Evolutionary conservation across 1,140 invertebrate species (phyloP), one percentile per base, ranked within the genome.

Genomic region (Sycophaga agraensis): DNA sequence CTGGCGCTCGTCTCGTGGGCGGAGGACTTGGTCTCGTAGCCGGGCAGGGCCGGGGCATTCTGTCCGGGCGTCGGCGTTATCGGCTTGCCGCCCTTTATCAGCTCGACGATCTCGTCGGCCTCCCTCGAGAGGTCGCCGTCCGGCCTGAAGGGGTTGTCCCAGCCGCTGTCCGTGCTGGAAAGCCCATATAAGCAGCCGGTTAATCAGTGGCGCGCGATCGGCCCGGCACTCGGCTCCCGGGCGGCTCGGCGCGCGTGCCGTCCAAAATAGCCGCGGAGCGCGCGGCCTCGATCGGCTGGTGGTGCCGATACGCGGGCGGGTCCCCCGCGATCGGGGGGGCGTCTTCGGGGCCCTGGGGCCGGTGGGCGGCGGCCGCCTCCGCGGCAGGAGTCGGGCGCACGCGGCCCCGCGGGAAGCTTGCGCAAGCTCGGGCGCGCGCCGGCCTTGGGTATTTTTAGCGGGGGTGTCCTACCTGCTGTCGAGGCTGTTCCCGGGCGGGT

Each of bases 71-170:
- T 90, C 62, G 88, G 88, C 49, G 88, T 91, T 71, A 92, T 91
- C 46, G 91, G 91, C 72, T 91, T 91, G 40, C 91, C 91, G 60
- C 91, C 92, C 80, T 94, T 94, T 77, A 96, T 96, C 78, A 94
- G 84, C 71, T 94, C 92, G 26, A 98, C 93, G 68, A 98, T 96
- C 81, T 96, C 92, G 76, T 98, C 95, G 16, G 95, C 94, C 80
- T 98, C 96, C 71, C 91, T 86, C 67, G 91, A 94, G 64, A 98
- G 82, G 80, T 97, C 93, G 46, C 95, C 94, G 70, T 96, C 95
- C 5, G 95, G 95, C 77, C 94, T 88, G 84, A 98, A 98, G 24
- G 95, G 95, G 82, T 98, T 98, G 79, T 98, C 96, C 88, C 94
- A 94, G 46, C 93, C 93, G 74, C 91, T 96, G 73, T 97, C 94